phyloP scores from a whole-genome alignment of 2,888 invertebrate species.

The Dascillus cervinus region DNA sequence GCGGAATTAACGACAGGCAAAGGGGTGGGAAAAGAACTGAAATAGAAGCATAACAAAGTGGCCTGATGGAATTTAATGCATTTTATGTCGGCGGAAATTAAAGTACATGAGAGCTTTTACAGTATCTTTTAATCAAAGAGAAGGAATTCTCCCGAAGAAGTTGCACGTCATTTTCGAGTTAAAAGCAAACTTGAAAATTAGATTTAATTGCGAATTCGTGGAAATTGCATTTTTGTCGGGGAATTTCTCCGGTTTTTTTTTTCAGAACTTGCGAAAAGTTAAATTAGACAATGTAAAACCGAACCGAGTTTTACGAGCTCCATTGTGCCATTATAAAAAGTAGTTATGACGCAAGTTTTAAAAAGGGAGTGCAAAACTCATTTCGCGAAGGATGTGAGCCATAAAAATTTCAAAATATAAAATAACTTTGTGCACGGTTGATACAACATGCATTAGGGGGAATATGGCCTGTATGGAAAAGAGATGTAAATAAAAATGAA shows the following conservation, averaged over 20 bases:
- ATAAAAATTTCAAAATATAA: conserved; percentile 24
- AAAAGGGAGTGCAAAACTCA: conserved; percentile 26
- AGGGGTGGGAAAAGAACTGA: too few species aligned
- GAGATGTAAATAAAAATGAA: too few species aligned
- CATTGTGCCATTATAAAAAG: conserved; percentile 39
- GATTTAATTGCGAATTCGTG: conserved; percentile 28
- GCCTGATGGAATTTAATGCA: too few species aligned
- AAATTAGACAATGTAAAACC: conserved; percentile 39
- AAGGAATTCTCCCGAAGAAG: conserved; percentile 18
- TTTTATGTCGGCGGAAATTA: conserved; percentile 16
- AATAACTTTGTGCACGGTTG: neutral
- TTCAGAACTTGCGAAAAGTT: too few species aligned
- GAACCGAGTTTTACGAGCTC: conserved; percentile 39
- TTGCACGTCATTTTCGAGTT: conserved; percentile 16
- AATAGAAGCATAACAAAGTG: too few species aligned
- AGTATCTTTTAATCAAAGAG: conserved; percentile 21
- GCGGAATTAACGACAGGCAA: too few species aligned
- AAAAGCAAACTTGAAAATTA: conserved; percentile 25
- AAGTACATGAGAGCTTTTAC: conserved; percentile 18
- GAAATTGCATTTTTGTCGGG: conserved; percentile 36
- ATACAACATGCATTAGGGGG: neutral
- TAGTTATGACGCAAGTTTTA: conserved; percentile 34
- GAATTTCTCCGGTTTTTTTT: too few species aligned
- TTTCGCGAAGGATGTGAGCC: conserved; percentile 24
- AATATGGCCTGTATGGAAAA: too few species aligned